Evolutionary conservation across 2,113 vertebrate genomes (phyloP).

Genomic region (Rhinolophus ferrumequinum): DNA sequence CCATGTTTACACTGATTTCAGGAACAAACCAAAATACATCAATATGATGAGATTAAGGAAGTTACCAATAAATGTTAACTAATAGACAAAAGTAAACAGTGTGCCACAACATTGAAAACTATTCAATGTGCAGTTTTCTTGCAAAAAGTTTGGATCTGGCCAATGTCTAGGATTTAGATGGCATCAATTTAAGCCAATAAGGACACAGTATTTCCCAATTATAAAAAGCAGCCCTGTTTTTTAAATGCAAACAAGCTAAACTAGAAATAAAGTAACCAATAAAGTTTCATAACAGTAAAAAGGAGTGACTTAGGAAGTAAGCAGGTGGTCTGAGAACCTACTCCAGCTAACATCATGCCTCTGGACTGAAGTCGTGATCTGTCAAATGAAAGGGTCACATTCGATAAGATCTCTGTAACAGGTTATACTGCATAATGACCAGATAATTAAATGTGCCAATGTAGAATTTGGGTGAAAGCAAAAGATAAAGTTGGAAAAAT

Average conservation of each 20-base stretch:
- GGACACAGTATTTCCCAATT: neutral
- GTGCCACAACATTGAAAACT: neutral
- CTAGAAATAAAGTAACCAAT: neutral
- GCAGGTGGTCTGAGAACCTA: neutral
- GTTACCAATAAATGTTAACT: neutral
- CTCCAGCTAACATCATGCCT: neutral
- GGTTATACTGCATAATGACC: neutral
- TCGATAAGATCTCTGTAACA: neutral
- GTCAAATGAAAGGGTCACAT: neutral
- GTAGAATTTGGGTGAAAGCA: neutral
- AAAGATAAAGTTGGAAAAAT: neutral
- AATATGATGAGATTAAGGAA: neutral
- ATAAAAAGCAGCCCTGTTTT: neutral
- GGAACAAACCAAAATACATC: conserved; percentile 13
- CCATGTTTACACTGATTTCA: neutral
- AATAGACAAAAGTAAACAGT: neutral
- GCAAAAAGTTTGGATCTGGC: neutral
- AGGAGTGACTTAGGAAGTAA: neutral
- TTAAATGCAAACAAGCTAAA: neutral
- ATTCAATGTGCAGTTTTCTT: neutral
- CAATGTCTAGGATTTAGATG: neutral
- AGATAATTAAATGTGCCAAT: neutral
- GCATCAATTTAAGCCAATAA: neutral
- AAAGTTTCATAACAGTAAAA: neutral
- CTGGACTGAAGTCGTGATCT: neutral